A percentile compares a stretch with the other conserved stretches of the same genome.
phyloP scores from a whole-genome alignment of 2,797 vertebrate genomes.

The Peromyscus aztecus region DNA sequence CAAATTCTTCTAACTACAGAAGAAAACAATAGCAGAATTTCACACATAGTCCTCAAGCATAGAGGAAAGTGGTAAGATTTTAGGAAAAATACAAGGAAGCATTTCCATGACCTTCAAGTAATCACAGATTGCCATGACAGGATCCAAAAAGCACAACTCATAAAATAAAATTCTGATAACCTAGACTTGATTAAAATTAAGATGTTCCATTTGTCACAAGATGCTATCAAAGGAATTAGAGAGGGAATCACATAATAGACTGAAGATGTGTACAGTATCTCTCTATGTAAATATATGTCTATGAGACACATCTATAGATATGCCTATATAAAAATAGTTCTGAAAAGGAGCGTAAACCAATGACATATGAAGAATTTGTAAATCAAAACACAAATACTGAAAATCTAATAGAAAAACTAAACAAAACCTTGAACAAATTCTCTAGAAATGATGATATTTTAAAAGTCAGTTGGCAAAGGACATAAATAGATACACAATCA shows the following conservation, averaged over 20 bases:
- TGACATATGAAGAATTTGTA: not conserved
- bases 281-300: not conserved
- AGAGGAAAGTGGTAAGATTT: not conserved
- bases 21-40: constrained; percentile 21
- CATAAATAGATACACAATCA: not conserved
- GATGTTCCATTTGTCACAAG: not conserved
- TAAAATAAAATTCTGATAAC: constrained; percentile 27
- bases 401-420: not conserved
- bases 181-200: constrained; percentile 17
- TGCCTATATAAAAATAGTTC: not conserved
- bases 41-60: not conserved
- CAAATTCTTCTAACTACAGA: not conserved
- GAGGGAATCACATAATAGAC: not conserved
- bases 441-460: not conserved
- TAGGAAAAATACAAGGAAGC: not conserved
- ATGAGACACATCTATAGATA: not conserved
- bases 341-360: not conserved
- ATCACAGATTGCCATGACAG: constrained; percentile 13
- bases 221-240: not conserved
- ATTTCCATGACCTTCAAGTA: constrained; percentile 14
- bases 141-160: not conserved
- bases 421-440: not conserved
- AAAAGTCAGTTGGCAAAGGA: constrained; percentile 36
- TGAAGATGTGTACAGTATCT: not conserved
- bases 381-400: not conserved